These are phyloP conservation scores for Scytalopus superciliaris DNA, from an alignment of 2,113 vertebrate species.

Conservation along the genomic window DNA sequence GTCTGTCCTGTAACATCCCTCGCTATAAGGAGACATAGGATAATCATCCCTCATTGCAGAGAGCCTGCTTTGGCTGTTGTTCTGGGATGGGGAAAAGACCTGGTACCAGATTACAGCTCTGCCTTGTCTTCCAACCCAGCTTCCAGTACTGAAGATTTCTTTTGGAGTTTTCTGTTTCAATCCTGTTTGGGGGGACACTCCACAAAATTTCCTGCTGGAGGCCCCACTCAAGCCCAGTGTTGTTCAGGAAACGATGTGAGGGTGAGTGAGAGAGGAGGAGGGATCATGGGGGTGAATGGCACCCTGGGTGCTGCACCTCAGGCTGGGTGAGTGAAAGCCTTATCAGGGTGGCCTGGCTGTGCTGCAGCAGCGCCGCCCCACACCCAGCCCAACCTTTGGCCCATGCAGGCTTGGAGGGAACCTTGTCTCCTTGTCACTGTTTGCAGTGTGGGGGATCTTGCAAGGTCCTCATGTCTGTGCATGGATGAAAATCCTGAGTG, in stretches of 20 bases:
- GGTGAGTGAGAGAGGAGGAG: neutral
- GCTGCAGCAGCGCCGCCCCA: neutral
- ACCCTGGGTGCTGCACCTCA: neutral
- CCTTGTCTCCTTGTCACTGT: neutral
- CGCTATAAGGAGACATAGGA: neutral
- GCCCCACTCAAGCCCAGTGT: rapidly evolving
- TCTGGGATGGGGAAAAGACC: neutral
- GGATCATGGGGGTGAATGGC: rapidly evolving
- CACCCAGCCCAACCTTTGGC: conserved; percentile 39
- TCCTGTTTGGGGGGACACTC: rapidly evolving
- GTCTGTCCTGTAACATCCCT: neutral
- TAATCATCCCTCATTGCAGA: neutral
- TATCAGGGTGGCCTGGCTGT: neutral
- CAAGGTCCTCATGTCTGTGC: neutral
- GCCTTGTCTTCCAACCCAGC: neutral
- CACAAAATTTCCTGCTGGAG: rapidly evolving
- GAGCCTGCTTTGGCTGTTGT: neutral
- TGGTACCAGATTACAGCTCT: neutral
- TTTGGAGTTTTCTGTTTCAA: neutral
- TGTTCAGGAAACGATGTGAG: rapidly evolving
- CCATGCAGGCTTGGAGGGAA: neutral
- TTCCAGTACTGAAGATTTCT: neutral
- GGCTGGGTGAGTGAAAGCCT: neutral
- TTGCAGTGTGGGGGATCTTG: neutral
- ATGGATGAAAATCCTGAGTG: neutral